Base-by-base conservation (phyloP, 2,113 vertebrate species). In the Lepidothrix coronata region DNA sequence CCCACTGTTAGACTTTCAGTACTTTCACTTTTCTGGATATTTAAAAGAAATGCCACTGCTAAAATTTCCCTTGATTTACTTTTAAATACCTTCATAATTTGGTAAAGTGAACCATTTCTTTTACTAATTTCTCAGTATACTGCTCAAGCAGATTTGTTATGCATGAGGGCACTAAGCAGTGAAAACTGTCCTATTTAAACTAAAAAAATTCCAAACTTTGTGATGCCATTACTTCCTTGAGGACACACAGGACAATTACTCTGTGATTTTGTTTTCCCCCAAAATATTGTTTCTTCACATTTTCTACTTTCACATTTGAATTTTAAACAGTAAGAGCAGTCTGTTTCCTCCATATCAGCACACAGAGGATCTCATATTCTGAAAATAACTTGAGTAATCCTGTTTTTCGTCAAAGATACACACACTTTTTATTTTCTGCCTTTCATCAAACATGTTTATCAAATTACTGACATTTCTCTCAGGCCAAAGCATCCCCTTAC, bases 301-400 rank as follows among this genome's bases (percentile, higher is more conserved):
- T 85, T 87, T 87, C 43, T 67, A 21, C 46, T 58, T 93, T 49
- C 8, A 28, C 2, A 11, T 41, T 52, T 77, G 19, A 68, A 48
- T 79, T 68, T 66, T 49, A 59, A 85, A 72, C 5, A 75, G 23
- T 27, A 59, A 61, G 7, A 87, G 28, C 11, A 66, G 24, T 5
- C 10, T 35, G 15, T 59, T 73, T 37, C 43, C 11, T 73, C 33
- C 5, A 0, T 14, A 41, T 11, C 0, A 0, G 24, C 2, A 65
- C 5, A 66, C 11, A 52, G 12, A 91, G 19, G 13, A 75, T 4
- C 28, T 43, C 1, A 0, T 62, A 67, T 13, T 67, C 57, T 58
- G 57, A 82, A 91, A 93, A 66, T 5, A 80, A 17, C 14, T 59
- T 1, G 0, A 59, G 33, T 31, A 57, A 85, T 14, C 21, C 54